Conservation (phyloP, 2,888 invertebrate genomes). For the Lepidochrysops patricia region DNA sequence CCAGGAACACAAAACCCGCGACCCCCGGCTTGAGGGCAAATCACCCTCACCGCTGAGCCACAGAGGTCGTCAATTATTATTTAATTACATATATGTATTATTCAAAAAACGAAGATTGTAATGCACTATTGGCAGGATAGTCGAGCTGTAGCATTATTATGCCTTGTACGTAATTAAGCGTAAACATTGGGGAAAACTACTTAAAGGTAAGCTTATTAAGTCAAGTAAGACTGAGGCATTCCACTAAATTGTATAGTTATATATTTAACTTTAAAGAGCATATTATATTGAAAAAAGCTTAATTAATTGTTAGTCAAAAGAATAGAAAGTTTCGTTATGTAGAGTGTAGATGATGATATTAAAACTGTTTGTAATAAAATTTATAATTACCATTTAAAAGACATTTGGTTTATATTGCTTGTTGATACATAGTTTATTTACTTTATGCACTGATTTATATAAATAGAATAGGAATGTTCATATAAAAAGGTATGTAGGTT, state of each 20-base stretch:
- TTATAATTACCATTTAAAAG: no score
- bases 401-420: background rate
- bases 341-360: no score
- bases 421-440: background rate
- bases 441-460: background rate
- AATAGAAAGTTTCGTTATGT: slow-evolving; percentile 5
- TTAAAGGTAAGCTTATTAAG: slow-evolving; percentile 20
- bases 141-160: no score
- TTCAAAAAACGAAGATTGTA: no score
- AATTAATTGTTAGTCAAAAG: background rate
- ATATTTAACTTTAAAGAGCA: slow-evolving; percentile 1
- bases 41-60: no score
- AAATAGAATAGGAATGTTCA: background rate
- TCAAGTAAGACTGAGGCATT: slow-evolving; percentile 65
- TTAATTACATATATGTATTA: no score
- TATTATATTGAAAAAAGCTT: background rate
- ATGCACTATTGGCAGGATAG: no score
- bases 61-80: no score
- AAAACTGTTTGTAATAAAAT: background rate
- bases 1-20: no score
- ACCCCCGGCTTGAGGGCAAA: no score
- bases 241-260: slow-evolving; percentile 34
- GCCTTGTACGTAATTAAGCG: background rate
- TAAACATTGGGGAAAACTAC: background rate
- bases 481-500: no score